These are phyloP conservation scores for Drosophila grimshawi DNA, from an alignment of 1,140 invertebrate genomes.

Conservation along the genomic window DNA sequence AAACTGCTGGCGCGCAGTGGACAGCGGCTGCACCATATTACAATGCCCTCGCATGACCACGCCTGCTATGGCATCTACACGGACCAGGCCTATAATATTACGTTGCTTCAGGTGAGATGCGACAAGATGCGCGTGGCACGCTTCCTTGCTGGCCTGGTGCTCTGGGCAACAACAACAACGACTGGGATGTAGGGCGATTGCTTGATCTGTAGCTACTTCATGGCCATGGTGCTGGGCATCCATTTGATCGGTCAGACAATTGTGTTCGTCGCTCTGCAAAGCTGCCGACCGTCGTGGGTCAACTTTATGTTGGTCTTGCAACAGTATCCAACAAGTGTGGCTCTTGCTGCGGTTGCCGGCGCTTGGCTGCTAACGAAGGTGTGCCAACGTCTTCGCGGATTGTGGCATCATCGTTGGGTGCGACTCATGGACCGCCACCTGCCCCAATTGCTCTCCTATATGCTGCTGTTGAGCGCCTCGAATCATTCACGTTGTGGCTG, in stretches of 20 bases:
- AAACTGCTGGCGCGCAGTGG: slow-evolving; percentile 5
- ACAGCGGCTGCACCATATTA: slow-evolving; percentile 7
- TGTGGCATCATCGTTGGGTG: background rate
- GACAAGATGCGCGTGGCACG: slow-evolving; percentile 8
- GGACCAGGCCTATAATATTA: slow-evolving; percentile 29
- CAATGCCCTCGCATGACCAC: slow-evolving; percentile 9
- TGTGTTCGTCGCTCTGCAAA: background rate
- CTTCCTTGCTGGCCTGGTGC: slow-evolving; percentile 4
- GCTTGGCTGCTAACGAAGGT: background rate
- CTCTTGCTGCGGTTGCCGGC: background rate
- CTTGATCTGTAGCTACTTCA: background rate
- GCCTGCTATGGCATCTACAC: slow-evolving; percentile 51
- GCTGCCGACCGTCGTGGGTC: background rate
- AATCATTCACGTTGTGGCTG: slow-evolving; percentile 2
- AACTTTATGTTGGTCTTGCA: slow-evolving; percentile 18
- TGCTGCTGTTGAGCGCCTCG: slow-evolving; percentile 16
- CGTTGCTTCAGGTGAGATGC: background rate
- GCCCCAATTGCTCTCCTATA: slow-evolving; percentile 2
- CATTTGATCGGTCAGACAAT: background rate
- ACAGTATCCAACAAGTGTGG: background rate
- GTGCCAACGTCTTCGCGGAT: background rate
- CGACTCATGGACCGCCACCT: background rate
- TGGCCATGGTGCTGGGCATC: slow-evolving; percentile 2
- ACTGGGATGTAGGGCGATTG: background rate
- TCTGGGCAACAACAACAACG: slow-evolving; percentile 16